These are phyloP conservation scores for Lasioglossum figueresi DNA, from an alignment of 2,888 invertebrate genomes.

Conservation along the genomic window DNA sequence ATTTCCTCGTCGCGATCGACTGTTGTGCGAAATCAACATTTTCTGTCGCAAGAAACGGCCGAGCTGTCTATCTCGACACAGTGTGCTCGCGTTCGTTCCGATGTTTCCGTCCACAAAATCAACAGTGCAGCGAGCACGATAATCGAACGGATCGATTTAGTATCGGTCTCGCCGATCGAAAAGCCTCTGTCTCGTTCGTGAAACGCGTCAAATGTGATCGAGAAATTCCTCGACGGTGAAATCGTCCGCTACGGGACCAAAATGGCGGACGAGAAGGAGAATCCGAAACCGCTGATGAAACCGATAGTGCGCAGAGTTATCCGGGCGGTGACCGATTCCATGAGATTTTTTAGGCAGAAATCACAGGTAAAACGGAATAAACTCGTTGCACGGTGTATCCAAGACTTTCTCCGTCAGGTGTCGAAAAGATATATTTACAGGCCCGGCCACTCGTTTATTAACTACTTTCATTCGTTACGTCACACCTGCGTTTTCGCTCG, in stretches of 20 bases:
- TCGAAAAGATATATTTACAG: slow-evolving; percentile 23
- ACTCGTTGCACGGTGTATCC: neutral
- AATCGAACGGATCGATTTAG: neutral
- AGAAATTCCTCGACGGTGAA: neutral
- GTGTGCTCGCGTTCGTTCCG: neutral
- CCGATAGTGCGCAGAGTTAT: slow-evolving; percentile 24
- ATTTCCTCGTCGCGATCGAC: neutral
- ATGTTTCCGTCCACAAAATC: neutral
- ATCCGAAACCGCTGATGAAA: slow-evolving; percentile 3
- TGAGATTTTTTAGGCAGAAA: slow-evolving; percentile 21
- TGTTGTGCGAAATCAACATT: neutral
- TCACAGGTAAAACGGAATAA: slow-evolving; percentile 46
- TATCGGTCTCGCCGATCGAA: neutral
- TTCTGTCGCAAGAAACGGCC: neutral
- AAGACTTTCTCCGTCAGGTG: slow-evolving; percentile 29
- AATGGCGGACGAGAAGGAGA: slow-evolving; percentile 15
- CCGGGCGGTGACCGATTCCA: slow-evolving; percentile 7
- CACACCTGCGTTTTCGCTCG: slow-evolving; percentile 47
- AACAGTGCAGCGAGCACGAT: neutral
- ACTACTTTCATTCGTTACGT: slow-evolving; percentile 67
- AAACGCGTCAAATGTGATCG: neutral
- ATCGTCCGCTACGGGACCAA: neutral
- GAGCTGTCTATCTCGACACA: neutral
- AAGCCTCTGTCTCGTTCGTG: neutral
- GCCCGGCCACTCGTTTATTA: slow-evolving; percentile 43